Base-by-base conservation (phyloP, 1,140 invertebrate species). In the Drosophila micromelanica region DNA sequence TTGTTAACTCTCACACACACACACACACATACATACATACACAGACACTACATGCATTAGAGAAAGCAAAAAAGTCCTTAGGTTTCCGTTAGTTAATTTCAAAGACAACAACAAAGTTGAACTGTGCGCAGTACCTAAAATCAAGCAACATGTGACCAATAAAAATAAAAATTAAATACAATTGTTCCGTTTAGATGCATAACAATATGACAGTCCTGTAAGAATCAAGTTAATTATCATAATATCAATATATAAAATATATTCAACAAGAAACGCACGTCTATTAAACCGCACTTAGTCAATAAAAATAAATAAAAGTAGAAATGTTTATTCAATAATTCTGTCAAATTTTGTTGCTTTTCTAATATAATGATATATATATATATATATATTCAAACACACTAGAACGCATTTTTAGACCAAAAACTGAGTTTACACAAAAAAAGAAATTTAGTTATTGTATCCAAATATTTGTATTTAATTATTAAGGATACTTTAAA, bases 41-140 rank as follows among this genome's bases (percentile, higher is more conserved):
- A 62, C 23, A 49, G 20, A 55, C 55, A 78, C 23, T 23, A 59
- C 49, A 23, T 55, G 43, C 71, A 77, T 65, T 13, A 57, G 40
- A 30, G 20, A 45, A 57, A 61, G 46, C 37, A 48, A 37, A 61
- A 64, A 55, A 68, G 75, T 64, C 38, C 60, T 75, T 80, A 77
- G 81, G 81, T 86, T 86, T 86, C 78, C 52, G 55, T 76, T 78
- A 57, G 57, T 64, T 86, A 61, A 71, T 87, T 87, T 78, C 20
- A 87, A 69, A 82, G 80, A 73, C 71, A 78, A 81, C 64, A 77
- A 80, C 73, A 67, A 69, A 64, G 56, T 61, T 72, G 67, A 84
- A 82, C 76, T 73, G 48, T 76, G 84, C 78, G 74, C 79, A 76
- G 84, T 89, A 87, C 84, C 84, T 87, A 87, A 76, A 81, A 70